A percentile compares a stretch with the other conserved stretches of the same genome.
Evolutionary conservation across 2,888 invertebrate genomes (phyloP).

Genomic region (Fragum sueziense): DNA sequence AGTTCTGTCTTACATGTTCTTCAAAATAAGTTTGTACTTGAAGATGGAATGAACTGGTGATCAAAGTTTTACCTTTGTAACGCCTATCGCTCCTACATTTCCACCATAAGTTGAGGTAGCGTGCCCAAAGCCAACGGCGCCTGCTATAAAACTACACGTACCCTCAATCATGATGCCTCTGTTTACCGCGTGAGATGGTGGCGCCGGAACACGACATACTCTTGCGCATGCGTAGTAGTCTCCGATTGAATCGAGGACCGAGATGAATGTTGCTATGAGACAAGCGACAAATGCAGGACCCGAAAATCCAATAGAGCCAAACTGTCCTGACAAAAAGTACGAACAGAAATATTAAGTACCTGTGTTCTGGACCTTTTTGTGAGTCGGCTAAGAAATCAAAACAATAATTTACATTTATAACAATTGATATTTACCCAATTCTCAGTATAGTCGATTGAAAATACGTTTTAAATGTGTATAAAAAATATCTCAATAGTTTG

Average conservation of each 20-base stretch:
- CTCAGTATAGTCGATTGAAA: too few species aligned
- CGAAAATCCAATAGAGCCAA: conserved; percentile 62
- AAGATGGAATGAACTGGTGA: too few species aligned
- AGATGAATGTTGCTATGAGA: conserved; percentile 67
- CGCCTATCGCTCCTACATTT: conserved; percentile 94
- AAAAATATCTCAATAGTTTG: too few species aligned
- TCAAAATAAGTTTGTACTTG: too few species aligned
- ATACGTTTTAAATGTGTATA: too few species aligned
- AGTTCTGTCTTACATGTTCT: too few species aligned
- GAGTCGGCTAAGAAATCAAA: not conserved
- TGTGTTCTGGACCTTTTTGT: not conserved
- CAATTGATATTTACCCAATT: not conserved
- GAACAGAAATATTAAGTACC: not conserved
- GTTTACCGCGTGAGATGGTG: conserved; percentile 92
- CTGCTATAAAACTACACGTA: conserved; percentile 90
- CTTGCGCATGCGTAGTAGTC: too few species aligned
- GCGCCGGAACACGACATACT: too few species aligned
- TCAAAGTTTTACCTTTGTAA: conserved; percentile 86
- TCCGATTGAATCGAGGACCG: conserved; percentile 85
- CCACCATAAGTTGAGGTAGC: conserved; percentile 94
- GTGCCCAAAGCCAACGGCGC: conserved; percentile 93
- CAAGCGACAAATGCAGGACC: conserved; percentile 64
- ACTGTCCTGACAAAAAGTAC: conserved; percentile 62
- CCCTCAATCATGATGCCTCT: conserved; percentile 88
- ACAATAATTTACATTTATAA: not conserved